Percentiles rank a stretch among this genome's conserved stretches.
phyloP scores from a whole-genome alignment of 2,888 invertebrate genomes.

The Perdita meconis region DNA sequence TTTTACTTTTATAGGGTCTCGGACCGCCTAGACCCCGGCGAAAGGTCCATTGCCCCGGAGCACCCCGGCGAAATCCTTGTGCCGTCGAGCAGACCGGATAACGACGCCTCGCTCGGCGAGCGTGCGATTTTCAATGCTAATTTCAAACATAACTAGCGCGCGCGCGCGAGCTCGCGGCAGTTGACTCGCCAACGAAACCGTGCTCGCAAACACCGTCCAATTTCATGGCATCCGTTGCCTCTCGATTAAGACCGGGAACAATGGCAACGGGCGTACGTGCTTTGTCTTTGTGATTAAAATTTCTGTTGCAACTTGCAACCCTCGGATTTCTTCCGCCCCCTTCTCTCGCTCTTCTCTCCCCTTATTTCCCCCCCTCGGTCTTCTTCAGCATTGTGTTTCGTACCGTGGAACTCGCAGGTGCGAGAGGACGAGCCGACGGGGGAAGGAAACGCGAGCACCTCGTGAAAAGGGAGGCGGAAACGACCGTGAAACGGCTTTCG shows the following conservation, averaged over 20 bases:
- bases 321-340: neutral
- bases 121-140: constrained; percentile 63
- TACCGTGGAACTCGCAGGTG: neutral
- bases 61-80: neutral
- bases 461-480: constrained; percentile 21
- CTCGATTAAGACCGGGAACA: constrained; percentile 46
- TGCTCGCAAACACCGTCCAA: constrained; percentile 50
- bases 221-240: constrained; percentile 40
- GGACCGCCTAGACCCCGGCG: neutral
- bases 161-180: constrained; percentile 3
- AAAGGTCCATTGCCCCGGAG: constrained; percentile 7
- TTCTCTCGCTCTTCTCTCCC: neutral
- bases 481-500: constrained; percentile 40
- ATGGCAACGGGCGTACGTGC: constrained; percentile 21
- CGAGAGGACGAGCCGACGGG: neutral
- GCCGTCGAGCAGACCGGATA: constrained; percentile 1
- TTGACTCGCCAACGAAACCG: constrained; percentile 40
- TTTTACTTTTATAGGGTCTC: neutral
- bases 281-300: constrained; percentile 53
- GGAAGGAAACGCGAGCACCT: constrained; percentile 3
- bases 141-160: constrained; percentile 51
- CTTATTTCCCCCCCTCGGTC: neutral
- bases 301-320: constrained; percentile 25
- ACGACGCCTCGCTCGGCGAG: constrained; percentile 28
- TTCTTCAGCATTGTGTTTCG: constrained; percentile 19